phyloP scores from a whole-genome alignment of 2,797 vertebrate species.

The Monodelphis domestica region DNA sequence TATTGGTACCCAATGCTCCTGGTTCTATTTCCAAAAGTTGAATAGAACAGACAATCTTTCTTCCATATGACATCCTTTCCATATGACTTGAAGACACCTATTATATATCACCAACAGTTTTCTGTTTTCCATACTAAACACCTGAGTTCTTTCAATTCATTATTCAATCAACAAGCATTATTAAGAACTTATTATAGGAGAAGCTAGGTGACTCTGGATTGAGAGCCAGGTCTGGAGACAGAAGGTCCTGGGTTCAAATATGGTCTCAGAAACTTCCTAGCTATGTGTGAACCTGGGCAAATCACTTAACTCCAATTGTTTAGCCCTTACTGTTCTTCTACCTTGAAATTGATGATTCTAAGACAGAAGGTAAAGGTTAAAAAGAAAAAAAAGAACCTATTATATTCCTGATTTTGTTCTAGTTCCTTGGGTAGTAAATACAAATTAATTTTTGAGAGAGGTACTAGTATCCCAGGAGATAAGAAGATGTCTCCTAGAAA shows the following conservation, averaged over 20 bases:
- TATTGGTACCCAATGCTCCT: neutral
- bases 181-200: neutral
- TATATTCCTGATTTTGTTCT: neutral
- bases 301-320: too few species aligned
- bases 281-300: too few species aligned
- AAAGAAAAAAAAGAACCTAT: too few species aligned
- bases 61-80: neutral
- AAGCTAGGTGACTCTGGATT: too few species aligned
- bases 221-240: too few species aligned
- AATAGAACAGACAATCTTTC: neutral
- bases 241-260: too few species aligned
- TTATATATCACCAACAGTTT: neutral
- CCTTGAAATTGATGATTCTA: too few species aligned
- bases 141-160: neutral
- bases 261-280: too few species aligned
- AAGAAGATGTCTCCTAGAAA: neutral
- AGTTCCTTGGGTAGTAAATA: neutral
- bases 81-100: neutral
- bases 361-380: too few species aligned
- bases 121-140: neutral
- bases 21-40: neutral
- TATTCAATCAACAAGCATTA: neutral
- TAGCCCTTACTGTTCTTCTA: too few species aligned
- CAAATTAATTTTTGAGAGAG: neutral
- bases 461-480: neutral